These are phyloP conservation scores for Clostera curtula DNA, from an alignment of 2,888 invertebrate species.

Conservation along the genomic window DNA sequence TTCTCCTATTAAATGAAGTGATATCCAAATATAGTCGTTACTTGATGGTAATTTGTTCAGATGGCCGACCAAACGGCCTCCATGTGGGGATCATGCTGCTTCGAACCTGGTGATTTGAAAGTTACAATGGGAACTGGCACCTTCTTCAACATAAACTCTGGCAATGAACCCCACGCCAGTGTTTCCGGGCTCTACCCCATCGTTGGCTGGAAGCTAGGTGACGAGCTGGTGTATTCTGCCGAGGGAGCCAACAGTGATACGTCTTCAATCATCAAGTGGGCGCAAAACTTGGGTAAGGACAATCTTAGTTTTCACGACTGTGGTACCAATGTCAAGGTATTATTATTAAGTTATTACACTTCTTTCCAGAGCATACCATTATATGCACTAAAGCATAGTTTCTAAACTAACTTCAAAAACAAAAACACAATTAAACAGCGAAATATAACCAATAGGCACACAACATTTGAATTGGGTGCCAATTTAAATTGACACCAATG, in stretches of 20 bases:
- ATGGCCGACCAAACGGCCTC: constrained; percentile 93
- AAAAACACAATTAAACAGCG: no score
- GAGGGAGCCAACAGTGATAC: constrained; percentile 94
- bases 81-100: constrained; percentile 90
- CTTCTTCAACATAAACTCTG: constrained; percentile 91
- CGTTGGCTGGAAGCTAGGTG: constrained; percentile 85
- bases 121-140: constrained; percentile 94
- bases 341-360: no score
- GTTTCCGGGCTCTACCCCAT: constrained; percentile 92
- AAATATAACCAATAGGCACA: no score
- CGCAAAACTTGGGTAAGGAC: constrained; percentile 77
- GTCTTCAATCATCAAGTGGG: constrained; percentile 92
- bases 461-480: no score
- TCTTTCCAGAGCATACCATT: no score
- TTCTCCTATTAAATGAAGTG: no score
- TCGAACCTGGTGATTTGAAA: constrained; percentile 85
- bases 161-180: constrained; percentile 83
- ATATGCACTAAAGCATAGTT: no score
- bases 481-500: no score
- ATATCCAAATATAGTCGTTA: no score
- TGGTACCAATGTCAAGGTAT: no score
- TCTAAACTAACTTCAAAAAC: no score
- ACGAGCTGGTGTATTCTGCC: constrained; percentile 78
- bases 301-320: not conserved
- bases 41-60: no score